phyloP scores from a whole-genome alignment of 1,140 invertebrate genomes.

The Arion vulgaris region DNA sequence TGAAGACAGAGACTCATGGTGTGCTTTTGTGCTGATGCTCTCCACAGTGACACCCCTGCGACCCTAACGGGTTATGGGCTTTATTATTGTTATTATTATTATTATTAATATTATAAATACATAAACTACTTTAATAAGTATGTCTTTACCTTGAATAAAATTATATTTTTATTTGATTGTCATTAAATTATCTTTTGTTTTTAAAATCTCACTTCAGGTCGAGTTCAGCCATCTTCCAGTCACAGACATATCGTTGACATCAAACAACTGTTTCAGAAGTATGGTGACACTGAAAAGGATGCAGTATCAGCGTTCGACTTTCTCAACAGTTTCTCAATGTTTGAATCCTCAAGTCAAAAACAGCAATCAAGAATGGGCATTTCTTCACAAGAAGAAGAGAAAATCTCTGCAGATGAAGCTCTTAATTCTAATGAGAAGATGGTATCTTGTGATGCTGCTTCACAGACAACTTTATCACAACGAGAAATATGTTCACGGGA shows the following conservation, averaged over 20 bases:
- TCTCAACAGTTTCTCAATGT: slow-evolving; percentile 50
- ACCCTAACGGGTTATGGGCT: too few species aligned
- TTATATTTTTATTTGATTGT: too few species aligned
- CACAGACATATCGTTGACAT: slow-evolving; percentile 51
- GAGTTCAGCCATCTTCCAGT: slow-evolving; percentile 10
- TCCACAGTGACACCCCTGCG: too few species aligned
- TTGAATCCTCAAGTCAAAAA: background rate
- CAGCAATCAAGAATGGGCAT: background rate
- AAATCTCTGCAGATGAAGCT: slow-evolving; percentile 25
- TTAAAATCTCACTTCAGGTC: slow-evolving; percentile 6
- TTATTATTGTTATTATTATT: too few species aligned
- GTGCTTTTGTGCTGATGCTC: too few species aligned
- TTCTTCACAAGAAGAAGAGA: background rate
- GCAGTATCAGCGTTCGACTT: slow-evolving; percentile 65
- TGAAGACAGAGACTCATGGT: too few species aligned
- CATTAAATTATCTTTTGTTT: too few species aligned
- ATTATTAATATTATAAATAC: too few species aligned
- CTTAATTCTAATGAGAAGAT: background rate
- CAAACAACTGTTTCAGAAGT: slow-evolving; percentile 55
- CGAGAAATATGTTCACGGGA: background rate
- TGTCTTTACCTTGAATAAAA: too few species aligned
- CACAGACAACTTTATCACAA: too few species aligned
- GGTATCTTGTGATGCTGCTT: background rate
- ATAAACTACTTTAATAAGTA: too few species aligned
- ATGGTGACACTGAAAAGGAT: slow-evolving; percentile 57